Evolutionary conservation across 2,113 vertebrate species (phyloP).

Genomic region (Stegostoma tigrinum): DNA sequence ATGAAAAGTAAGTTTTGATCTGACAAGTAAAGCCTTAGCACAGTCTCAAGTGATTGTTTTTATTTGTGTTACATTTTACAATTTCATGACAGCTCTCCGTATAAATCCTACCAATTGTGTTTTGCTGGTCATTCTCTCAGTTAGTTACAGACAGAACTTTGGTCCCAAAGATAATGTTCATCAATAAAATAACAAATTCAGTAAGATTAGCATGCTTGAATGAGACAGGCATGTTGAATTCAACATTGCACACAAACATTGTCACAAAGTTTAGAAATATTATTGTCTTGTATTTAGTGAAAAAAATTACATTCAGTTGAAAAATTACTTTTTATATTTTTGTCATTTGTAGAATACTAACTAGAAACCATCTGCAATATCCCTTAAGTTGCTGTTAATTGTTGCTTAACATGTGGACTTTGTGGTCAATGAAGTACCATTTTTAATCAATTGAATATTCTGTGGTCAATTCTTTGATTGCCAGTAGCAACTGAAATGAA

Average conservation of each 20-base stretch:
- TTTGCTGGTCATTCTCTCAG: not conserved
- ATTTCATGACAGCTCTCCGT: not conserved
- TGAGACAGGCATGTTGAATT: not conserved
- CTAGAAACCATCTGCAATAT: not conserved
- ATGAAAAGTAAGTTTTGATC: too few species aligned
- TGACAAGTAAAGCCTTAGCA: not conserved
- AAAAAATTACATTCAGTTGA: not conserved
- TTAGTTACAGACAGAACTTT: not conserved
- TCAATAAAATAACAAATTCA: not conserved
- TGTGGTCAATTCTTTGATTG: conserved; percentile 43
- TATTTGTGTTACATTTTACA: not conserved
- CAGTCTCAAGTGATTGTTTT: not conserved
- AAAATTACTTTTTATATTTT: not conserved
- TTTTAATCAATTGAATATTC: not conserved
- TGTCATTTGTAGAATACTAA: not conserved
- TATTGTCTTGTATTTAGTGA: not conserved
- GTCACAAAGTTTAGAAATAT: not conserved
- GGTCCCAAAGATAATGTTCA: not conserved
- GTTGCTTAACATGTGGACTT: not conserved
- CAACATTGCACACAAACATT: not conserved
- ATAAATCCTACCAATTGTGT: not conserved
- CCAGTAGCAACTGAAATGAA: conserved; percentile 41
- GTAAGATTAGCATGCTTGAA: not conserved
- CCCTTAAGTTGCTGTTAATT: not conserved
- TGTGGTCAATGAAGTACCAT: not conserved